Evolutionary conservation across 2,113 vertebrate genomes (phyloP).

Genomic region (Chascanopsetta lugubris): DNA sequence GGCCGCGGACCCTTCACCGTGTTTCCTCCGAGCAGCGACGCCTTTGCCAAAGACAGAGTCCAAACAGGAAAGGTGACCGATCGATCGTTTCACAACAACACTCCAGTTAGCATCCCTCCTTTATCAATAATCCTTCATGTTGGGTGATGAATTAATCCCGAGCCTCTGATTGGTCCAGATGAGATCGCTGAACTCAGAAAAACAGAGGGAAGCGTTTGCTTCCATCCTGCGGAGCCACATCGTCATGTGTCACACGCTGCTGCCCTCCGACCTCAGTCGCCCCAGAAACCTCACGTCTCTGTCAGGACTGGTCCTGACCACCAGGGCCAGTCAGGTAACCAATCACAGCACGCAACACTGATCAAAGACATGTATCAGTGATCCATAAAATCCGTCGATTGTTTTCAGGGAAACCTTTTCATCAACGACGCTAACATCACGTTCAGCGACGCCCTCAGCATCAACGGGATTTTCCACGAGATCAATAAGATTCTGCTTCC

Average conservation of each 20-base stretch:
- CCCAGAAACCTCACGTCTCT: conserved; percentile 84
- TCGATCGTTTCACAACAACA: background rate
- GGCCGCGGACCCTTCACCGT: conserved; percentile 88
- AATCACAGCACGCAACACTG: background rate
- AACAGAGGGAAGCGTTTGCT: conserved; percentile 26
- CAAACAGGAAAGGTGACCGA: background rate
- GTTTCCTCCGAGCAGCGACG: conserved; percentile 75
- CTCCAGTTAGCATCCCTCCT: too few species aligned
- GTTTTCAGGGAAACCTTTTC: conserved; percentile 76
- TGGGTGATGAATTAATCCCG: background rate
- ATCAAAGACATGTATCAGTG: too few species aligned
- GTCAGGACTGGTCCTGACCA: conserved; percentile 82
- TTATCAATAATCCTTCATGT: too few species aligned
- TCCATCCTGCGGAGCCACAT: conserved; percentile 86
- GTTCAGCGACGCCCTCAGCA: conserved; percentile 76
- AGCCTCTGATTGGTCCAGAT: conserved; percentile 59
- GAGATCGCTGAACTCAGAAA: conserved; percentile 51
- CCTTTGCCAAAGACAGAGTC: conserved; percentile 38
- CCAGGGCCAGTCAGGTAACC: conserved; percentile 83
- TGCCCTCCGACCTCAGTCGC: conserved; percentile 78
- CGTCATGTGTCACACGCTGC: conserved; percentile 85
- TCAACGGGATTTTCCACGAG: conserved; percentile 90
- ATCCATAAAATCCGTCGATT: background rate
- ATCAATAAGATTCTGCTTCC: conserved; percentile 85
- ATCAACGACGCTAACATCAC: conserved; percentile 84